phyloP scores from a whole-genome alignment of 2,888 invertebrate genomes.

The Phaedon cochleariae region DNA sequence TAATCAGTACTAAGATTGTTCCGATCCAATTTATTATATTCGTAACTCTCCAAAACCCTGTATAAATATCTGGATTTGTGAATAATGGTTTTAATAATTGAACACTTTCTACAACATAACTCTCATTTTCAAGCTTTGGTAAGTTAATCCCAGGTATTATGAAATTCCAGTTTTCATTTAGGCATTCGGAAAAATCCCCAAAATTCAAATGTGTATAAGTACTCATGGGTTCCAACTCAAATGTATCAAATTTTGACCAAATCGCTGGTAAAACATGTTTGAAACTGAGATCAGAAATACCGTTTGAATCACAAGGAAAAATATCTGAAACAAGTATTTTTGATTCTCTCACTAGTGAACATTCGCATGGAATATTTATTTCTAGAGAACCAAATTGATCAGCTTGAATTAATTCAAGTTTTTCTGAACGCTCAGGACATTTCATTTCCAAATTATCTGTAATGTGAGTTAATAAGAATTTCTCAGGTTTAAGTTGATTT shows the following conservation, averaged over 20 bases:
- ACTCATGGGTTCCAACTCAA: background rate
- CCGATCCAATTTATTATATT: background rate
- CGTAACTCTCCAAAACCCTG: too few species aligned
- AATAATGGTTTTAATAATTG: background rate
- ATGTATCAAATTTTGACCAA: conserved; percentile 5
- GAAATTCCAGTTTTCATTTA: background rate
- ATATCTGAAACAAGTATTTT: background rate
- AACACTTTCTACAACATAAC: background rate
- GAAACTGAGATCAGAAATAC: background rate
- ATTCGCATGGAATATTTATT: background rate
- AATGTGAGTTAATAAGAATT: background rate
- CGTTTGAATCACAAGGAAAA: conserved; percentile 1
- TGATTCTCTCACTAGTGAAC: background rate
- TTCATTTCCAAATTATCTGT: background rate
- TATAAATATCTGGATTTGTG: background rate
- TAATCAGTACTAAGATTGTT: background rate
- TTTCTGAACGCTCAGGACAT: background rate
- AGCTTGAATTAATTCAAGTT: background rate
- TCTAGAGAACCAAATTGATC: background rate
- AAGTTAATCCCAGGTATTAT: background rate
- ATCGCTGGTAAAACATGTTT: background rate
- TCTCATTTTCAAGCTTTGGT: background rate
- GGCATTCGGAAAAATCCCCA: background rate
- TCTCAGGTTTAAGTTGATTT: background rate
- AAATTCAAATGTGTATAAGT: background rate